A percentile compares a stretch with the other conserved stretches of the same genome.
phyloP scores from a whole-genome alignment of 2,113 vertebrate species.

The Pongo pygmaeus region DNA sequence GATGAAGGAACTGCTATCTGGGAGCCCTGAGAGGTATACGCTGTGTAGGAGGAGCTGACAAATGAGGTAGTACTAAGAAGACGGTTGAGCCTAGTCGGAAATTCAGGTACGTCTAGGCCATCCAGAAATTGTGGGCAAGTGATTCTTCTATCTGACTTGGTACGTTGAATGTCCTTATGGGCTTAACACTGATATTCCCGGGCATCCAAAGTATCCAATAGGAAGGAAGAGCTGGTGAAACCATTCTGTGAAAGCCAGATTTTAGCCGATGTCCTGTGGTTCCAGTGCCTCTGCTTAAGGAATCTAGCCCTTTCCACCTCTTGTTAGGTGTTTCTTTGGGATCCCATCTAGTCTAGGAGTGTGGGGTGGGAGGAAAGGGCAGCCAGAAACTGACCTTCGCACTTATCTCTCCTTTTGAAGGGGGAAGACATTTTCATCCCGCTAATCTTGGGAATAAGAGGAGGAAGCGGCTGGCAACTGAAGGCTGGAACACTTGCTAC shows the following conservation, averaged over 20 bases:
- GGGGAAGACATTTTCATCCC: conserved; percentile 96
- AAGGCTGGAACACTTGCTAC: conserved; percentile 84
- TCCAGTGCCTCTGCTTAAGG: background rate
- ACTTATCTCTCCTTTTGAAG: conserved; percentile 82
- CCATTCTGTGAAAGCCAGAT: background rate
- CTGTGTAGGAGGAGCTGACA: background rate
- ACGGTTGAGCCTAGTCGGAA: background rate
- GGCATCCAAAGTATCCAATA: background rate
- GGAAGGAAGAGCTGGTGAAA: background rate
- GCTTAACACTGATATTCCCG: background rate
- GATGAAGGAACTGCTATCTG: background rate
- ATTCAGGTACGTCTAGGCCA: background rate
- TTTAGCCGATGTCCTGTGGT: background rate
- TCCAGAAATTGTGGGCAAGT: background rate
- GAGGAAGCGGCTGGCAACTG: conserved; percentile 63
- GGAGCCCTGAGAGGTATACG: background rate
- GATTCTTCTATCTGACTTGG: background rate
- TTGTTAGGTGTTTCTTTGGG: background rate
- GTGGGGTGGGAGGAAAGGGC: background rate
- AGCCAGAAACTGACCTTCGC: background rate
- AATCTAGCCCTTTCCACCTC: background rate
- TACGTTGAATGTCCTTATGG: background rate
- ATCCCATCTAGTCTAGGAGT: background rate
- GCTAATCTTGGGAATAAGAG: conserved; percentile 83
- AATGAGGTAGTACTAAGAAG: background rate